Evolutionary conservation across 2,888 invertebrate genomes (phyloP), one percentile per base, ranked within the genome.

Genomic region (Troides oblongomaculatus): DNA sequence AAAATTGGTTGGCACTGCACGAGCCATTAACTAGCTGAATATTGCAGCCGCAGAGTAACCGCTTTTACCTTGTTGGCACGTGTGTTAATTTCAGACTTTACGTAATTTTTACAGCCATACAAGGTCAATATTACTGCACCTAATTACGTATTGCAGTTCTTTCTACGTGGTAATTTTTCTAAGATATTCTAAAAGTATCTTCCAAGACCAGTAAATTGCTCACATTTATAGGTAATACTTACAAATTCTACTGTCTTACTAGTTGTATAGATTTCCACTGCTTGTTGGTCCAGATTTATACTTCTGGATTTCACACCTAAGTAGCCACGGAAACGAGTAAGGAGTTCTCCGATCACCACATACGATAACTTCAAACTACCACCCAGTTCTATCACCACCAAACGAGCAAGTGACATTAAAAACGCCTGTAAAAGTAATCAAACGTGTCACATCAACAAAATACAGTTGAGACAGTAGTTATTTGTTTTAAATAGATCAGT

Each of bases 281-380:
- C 83, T 0, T 75, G 72, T 2, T 71, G 78, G 30, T 89, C 87
- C 0, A 80, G 70, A 7, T 79, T 78, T 4, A 82, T 50, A 23
- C 80, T 81, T 57, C 84, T 83, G 3, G 75, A 75, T 71, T 78
- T 84, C 70, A 91, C 66, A 0, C 92, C 91, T 0, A 92, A 72
- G 0, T 80, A 74, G 0, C 83, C 86, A 2, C 89, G 94, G 67
- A 85, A 92, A 82, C 89, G 77, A 0, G 94, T 94, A 57, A 97
- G 87, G 68, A 97, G 88, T 72, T 95, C 94, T 14, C 94, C 93
- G 67, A 97, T 96, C 30, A 95, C 94, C 21, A 97, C 93, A 79
- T 96, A 97, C 0, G 95, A 93, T 59, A 94, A 88, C 0, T 94
- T 93, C 50, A 96, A 84, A 2, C 94, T 84, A 5, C 93, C 92